Evolutionary conservation across 2,797 vertebrate species (phyloP).

Genomic region (Anolis apletophallus): DNA sequence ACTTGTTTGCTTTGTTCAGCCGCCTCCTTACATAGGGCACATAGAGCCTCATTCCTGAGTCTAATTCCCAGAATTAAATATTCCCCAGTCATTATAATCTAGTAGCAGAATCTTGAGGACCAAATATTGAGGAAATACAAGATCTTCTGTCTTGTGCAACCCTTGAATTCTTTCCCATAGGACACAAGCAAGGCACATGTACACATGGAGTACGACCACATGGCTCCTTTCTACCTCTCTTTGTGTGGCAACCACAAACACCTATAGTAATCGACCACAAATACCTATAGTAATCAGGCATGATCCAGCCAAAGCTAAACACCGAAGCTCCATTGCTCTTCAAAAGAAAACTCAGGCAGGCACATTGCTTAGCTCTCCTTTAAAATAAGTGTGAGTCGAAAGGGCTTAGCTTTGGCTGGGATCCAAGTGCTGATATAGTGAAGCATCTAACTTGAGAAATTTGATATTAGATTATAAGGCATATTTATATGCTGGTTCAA

Average conservation of each 20-base stretch:
- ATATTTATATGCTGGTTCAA: background rate
- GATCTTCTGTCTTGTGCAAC: background rate
- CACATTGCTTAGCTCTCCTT: background rate
- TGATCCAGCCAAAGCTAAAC: background rate
- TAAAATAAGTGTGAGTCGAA: background rate
- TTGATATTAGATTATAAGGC: background rate
- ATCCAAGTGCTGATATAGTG: too few species aligned
- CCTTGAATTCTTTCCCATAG: background rate
- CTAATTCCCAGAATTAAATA: conserved; percentile 24
- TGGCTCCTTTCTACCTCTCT: background rate
- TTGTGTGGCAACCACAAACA: background rate
- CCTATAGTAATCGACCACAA: background rate
- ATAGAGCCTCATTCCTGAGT: conserved; percentile 25
- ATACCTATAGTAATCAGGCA: background rate
- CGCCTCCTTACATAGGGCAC: conserved; percentile 13
- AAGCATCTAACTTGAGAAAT: background rate
- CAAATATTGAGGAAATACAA: conserved; percentile 3
- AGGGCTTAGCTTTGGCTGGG: background rate
- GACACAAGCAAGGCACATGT: background rate
- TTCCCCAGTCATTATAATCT: conserved; percentile 16
- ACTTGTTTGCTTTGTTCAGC: conserved; percentile 39
- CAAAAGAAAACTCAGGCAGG: background rate
- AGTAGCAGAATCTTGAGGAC: background rate
- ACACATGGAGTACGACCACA: background rate
- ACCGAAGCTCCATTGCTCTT: background rate